Conservation (phyloP, 2,113 vertebrate genomes). For the Corvus hawaiiensis region DNA sequence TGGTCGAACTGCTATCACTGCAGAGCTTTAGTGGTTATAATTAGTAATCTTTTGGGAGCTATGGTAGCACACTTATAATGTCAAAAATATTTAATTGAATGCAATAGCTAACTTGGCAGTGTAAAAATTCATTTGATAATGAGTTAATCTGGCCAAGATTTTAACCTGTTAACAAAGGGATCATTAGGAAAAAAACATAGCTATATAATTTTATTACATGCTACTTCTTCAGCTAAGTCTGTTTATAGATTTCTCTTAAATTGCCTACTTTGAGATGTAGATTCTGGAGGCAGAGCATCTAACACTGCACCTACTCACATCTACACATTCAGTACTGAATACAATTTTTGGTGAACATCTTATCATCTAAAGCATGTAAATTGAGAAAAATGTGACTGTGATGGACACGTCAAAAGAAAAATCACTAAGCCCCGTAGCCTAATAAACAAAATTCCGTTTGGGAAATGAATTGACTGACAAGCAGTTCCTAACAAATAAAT, state of each 20-base stretch:
- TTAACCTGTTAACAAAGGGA: constrained; percentile 6
- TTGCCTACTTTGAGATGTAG: background rate
- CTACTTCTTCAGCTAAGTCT: background rate
- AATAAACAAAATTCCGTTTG: constrained; percentile 44
- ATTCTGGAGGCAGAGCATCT: background rate
- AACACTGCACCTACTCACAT: background rate
- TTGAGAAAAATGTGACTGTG: constrained; percentile 28
- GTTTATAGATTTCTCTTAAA: background rate
- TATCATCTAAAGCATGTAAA: background rate
- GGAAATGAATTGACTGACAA: constrained; percentile 31
- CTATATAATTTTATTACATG: background rate
- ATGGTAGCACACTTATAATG: background rate
- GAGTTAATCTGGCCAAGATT: background rate
- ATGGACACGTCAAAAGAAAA: constrained; percentile 29
- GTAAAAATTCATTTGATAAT: constrained; percentile 54
- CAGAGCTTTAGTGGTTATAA: constrained; percentile 61
- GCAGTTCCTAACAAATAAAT: constrained; percentile 22
- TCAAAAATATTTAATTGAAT: constrained; percentile 46
- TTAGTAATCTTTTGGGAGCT: constrained; percentile 65
- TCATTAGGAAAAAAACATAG: background rate
- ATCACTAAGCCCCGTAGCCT: background rate
- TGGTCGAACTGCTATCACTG: constrained; percentile 26
- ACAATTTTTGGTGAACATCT: background rate
- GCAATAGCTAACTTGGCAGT: constrained; percentile 56
- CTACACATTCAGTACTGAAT: background rate